Evolutionary conservation across 1,140 invertebrate species (phyloP).

Genomic region (Drosophila truncata): DNA sequence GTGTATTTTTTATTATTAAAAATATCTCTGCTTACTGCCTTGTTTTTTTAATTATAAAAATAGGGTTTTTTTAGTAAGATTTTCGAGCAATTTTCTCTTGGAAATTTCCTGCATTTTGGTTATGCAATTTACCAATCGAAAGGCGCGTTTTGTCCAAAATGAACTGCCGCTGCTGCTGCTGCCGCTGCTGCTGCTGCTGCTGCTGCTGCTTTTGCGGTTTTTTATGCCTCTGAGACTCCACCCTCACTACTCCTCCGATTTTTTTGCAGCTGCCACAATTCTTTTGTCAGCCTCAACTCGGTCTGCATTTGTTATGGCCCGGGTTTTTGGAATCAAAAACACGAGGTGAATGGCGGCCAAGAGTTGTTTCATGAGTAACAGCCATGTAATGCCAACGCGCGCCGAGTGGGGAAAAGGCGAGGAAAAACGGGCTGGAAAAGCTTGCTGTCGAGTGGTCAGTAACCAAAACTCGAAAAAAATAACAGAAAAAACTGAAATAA

Average conservation of each 20-base stretch:
- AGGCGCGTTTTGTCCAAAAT: slow-evolving; percentile 51
- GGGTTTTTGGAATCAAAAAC: slow-evolving; percentile 36
- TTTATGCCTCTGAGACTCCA: background rate
- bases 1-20: background rate
- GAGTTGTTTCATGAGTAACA: slow-evolving; percentile 78
- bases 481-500: slow-evolving; percentile 16
- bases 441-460: slow-evolving; percentile 46
- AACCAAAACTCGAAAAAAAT: slow-evolving; percentile 31
- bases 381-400: slow-evolving; percentile 65
- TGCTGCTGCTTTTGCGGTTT: slow-evolving; percentile 40
- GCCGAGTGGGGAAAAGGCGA: background rate
- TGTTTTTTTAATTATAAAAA: no score
- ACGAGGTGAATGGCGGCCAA: slow-evolving; percentile 48
- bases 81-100: background rate
- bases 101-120: slow-evolving; percentile 17
- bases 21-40: no score
- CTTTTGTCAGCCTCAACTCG: slow-evolving; percentile 48
- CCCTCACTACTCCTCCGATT: slow-evolving; percentile 6
- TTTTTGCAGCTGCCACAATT: slow-evolving; percentile 25
- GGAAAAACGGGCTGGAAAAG: slow-evolving; percentile 7
- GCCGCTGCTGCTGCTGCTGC: slow-evolving; percentile 46
- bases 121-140: slow-evolving; percentile 74
- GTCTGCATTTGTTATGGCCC: slow-evolving; percentile 44
- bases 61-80: no score
- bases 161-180: slow-evolving; percentile 47